Evolutionary conservation across 2,797 vertebrate species (phyloP), one percentile per base, ranked within the genome.

Genomic region (Carapus acus): DNA sequence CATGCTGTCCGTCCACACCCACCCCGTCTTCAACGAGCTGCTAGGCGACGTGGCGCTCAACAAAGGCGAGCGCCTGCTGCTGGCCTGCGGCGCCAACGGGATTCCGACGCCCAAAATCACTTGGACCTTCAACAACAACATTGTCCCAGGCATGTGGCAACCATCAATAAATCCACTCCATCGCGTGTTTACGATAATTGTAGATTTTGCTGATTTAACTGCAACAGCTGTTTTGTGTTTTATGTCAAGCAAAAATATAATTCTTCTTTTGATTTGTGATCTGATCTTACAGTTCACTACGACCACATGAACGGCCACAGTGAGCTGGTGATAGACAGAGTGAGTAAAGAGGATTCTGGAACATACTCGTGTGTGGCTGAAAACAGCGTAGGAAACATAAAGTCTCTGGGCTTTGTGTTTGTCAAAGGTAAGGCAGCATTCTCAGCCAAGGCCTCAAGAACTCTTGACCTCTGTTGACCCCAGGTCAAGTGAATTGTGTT

Each of bases 51-150:
- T 88, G 48, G 87, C 92, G 31, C 81, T 97, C 69, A 98, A 91
- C 78, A 95, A 93, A 80, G 95, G 93, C 60, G 93, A 97, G 40
- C 88, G 81, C 52, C 90, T 99, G 20, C 71, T 81, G 22, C 75
- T 98, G 78, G 74, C 72, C 42, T 99, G 96, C 64, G 89, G 77
- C 44, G 94, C 89, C 62, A 74, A 62, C 12, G 95, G 95, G 19
- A 55, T 88, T 76, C 96, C 96, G 3, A 21, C 82, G 20, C 95
- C 96, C 43, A 89, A 72, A 64, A 90, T 98, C 79, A 90, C 87
- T 0, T 99, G 96, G 96, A 87, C 87, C n/a, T 93, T 98, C 80
- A 97, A 97, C 70, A 94, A 94, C 76, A 95, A 91, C 69, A 89
- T 92, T 17, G 81, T 97, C 49, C 90, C 93, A 85, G 94, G 96